Conservation (phyloP, 2,888 invertebrate species). For the Plusia festucae region DNA sequence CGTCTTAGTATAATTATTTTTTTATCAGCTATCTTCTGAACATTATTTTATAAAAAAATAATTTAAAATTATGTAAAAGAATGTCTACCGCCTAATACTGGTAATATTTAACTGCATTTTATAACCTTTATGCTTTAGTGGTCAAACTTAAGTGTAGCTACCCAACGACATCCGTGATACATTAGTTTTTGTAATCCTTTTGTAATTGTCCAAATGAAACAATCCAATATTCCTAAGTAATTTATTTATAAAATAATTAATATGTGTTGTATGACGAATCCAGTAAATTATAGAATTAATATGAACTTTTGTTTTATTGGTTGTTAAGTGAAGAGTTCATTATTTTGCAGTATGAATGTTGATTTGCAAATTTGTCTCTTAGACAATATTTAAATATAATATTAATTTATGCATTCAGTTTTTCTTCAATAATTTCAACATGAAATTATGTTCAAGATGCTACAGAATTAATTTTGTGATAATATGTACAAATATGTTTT, state of each 20-base stretch:
- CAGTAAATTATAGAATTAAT: not conserved
- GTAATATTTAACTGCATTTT: constrained; percentile 3
- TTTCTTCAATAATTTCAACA: not conserved
- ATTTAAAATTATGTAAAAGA: not conserved
- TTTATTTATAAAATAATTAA: constrained; percentile 11
- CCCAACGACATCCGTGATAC: constrained; percentile 2
- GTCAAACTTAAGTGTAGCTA: constrained; percentile 10
- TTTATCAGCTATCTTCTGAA: constrained; percentile 6
- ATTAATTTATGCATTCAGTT: not conserved
- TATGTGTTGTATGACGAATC: constrained; percentile 2
- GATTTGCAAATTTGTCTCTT: not conserved
- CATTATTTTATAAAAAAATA: no score
- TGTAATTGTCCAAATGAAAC: constrained; percentile 14
- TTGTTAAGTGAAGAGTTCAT: not conserved
- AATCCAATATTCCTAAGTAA: constrained; percentile 7
- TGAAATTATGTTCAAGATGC: constrained; percentile 11
- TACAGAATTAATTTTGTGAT: constrained; percentile 45
- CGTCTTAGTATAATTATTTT: constrained; percentile 16
- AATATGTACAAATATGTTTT: constrained; percentile 48
- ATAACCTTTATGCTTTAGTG: constrained; percentile 19
- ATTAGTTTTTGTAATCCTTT: constrained; percentile 28
- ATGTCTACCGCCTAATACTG: not conserved
- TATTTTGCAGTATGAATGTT: not conserved
- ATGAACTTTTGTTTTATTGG: constrained; percentile 1
- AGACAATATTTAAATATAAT: not conserved